Conservation (phyloP, 2,113 vertebrate genomes). For the Sphaerodactylus townsendi region DNA sequence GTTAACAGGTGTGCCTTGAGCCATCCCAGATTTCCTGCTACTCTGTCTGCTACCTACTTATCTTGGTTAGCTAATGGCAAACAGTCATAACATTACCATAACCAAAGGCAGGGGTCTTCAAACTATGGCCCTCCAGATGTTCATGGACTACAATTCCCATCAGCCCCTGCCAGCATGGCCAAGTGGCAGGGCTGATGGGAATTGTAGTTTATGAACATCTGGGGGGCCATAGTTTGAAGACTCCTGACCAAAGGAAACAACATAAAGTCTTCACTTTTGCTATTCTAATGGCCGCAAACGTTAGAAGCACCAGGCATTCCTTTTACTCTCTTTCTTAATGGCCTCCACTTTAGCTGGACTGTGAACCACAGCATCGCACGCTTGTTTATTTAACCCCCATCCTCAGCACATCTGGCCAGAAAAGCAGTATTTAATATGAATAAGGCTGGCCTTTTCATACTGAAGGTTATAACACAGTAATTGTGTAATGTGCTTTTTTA, state of each 20-base stretch:
- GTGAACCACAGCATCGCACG: too few species aligned
- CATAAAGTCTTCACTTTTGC: neutral
- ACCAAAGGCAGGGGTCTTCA: too few species aligned
- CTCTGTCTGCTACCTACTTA: neutral
- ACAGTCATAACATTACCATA: neutral
- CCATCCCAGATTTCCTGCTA: neutral
- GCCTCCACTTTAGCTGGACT: neutral
- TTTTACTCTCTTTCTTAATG: neutral
- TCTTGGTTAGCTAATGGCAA: neutral
- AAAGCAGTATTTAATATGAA: neutral
- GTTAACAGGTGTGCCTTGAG: neutral
- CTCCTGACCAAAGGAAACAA: neutral
- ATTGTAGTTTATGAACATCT: too few species aligned
- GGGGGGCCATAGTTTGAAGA: too few species aligned
- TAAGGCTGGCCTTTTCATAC: neutral
- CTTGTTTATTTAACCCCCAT: neutral
- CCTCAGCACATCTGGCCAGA: too few species aligned
- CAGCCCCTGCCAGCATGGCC: too few species aligned
- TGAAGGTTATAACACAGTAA: neutral
- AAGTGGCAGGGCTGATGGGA: too few species aligned
- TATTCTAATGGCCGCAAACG: neutral
- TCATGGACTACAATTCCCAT: too few species aligned
- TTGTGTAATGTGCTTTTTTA: neutral
- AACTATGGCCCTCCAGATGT: too few species aligned
- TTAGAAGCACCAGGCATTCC: neutral